These are phyloP conservation scores for Manacus vitellinus DNA, from an alignment of 2,113 vertebrate genomes.

Conservation along the genomic window DNA sequence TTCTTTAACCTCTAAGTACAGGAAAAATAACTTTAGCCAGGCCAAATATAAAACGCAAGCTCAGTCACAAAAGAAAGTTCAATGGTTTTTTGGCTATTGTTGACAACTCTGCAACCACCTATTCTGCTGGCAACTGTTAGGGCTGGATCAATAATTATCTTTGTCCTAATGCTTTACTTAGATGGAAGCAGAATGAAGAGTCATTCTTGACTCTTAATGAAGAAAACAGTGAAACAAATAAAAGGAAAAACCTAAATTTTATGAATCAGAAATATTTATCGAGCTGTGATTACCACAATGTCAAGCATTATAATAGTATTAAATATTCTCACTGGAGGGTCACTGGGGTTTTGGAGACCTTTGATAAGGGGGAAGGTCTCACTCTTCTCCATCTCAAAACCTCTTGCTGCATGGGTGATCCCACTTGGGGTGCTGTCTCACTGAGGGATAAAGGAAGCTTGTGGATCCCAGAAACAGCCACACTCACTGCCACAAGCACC, in stretches of 20 bases:
- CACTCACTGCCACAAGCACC: background rate
- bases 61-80: background rate
- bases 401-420: background rate
- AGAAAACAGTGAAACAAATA: background rate
- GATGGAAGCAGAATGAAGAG: background rate
- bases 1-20: background rate
- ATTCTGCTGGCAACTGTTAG: background rate
- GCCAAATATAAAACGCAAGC: background rate
- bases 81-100: background rate
- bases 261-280: background rate
- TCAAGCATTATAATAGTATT: background rate
- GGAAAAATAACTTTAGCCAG: background rate
- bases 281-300: background rate
- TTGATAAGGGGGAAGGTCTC: background rate
- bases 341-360: fast-evolving
- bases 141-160: background rate
- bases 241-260: background rate
- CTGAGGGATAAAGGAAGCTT: background rate
- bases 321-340: background rate
- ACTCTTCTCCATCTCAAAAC: background rate
- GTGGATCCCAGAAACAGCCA: background rate
- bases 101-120: background rate
- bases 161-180: background rate
- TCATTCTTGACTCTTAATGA: background rate
- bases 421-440: background rate